Conservation (phyloP, 2,113 vertebrate genomes). For the Hippocampus guttulatus region DNA sequence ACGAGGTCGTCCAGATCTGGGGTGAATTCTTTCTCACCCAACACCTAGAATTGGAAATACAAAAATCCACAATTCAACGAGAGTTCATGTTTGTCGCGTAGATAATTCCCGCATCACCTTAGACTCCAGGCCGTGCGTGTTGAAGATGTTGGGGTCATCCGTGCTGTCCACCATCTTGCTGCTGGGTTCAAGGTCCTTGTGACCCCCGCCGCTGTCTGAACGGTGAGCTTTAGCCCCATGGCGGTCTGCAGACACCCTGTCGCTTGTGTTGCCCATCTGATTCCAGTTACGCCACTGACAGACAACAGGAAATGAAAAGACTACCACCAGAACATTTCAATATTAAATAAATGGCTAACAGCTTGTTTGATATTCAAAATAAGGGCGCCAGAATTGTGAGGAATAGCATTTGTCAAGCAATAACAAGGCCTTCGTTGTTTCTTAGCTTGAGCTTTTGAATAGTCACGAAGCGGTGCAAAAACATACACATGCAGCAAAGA, state of each 20-base stretch:
- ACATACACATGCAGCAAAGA: too few relatives aligned
- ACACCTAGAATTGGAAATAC: constrained; percentile 60
- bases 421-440: too few relatives aligned
- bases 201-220: constrained; percentile 72
- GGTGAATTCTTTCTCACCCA: constrained; percentile 85
- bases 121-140: constrained; percentile 77
- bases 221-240: constrained; percentile 86
- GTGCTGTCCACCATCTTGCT: constrained; percentile 95
- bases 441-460: too few relatives aligned
- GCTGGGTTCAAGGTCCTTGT: constrained; percentile 82
- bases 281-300: constrained; percentile 5
- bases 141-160: constrained; percentile 91
- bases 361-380: too few relatives aligned
- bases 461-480: too few relatives aligned
- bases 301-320: background rate
- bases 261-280: constrained; percentile 92
- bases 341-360: background rate
- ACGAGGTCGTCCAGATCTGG: constrained; percentile 85
- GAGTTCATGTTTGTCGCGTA: background rate
- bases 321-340: background rate
- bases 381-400: too few relatives aligned
- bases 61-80: background rate
- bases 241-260: constrained; percentile 82
- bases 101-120: constrained; percentile 71
- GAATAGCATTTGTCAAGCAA: too few relatives aligned